phyloP scores from a whole-genome alignment of 2,888 invertebrate species.

The Agelastica alni region DNA sequence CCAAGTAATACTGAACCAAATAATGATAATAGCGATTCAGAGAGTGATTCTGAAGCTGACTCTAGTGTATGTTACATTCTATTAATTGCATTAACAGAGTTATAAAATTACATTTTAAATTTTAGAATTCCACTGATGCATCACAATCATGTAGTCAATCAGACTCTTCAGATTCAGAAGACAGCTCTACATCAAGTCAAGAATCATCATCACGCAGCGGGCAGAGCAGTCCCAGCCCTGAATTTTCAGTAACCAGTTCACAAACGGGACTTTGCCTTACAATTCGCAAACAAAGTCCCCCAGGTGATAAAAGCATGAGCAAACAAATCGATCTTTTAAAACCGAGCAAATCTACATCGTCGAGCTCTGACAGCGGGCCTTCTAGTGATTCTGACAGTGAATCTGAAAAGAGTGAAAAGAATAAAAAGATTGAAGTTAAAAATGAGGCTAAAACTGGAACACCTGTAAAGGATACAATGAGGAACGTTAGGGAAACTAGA shows the following conservation, averaged over 20 bases:
- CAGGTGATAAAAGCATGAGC: constrained; percentile 49
- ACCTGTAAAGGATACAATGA: constrained; percentile 21
- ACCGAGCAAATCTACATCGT: constrained; percentile 54
- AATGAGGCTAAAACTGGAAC: constrained; percentile 13
- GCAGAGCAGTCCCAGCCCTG: constrained; percentile 50
- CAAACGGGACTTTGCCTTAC: constrained; percentile 65
- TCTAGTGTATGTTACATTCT: constrained; percentile 53
- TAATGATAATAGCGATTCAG: constrained; percentile 41
- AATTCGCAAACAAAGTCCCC: constrained; percentile 60
- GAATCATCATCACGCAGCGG: constrained; percentile 51
- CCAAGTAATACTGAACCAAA: constrained; percentile 47
- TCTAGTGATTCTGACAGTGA: constrained; percentile 56
- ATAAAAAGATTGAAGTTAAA: constrained; percentile 7
- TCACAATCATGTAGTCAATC: constrained; percentile 56
- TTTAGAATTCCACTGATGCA: constrained; percentile 58
- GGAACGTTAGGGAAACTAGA: constrained; percentile 31
- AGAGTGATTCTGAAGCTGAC: constrained; percentile 63
- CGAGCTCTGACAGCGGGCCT: constrained; percentile 56
- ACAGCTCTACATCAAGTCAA: constrained; percentile 54
- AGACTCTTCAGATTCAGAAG: constrained; percentile 53
- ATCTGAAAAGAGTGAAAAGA: constrained; percentile 30
- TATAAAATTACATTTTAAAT: too few relatives aligned
- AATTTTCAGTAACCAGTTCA: constrained; percentile 66
- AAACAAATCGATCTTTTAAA: constrained; percentile 48
- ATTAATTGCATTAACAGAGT: not conserved